Base-by-base conservation (phyloP, 2,113 vertebrate genomes). In the Proteles cristata region DNA sequence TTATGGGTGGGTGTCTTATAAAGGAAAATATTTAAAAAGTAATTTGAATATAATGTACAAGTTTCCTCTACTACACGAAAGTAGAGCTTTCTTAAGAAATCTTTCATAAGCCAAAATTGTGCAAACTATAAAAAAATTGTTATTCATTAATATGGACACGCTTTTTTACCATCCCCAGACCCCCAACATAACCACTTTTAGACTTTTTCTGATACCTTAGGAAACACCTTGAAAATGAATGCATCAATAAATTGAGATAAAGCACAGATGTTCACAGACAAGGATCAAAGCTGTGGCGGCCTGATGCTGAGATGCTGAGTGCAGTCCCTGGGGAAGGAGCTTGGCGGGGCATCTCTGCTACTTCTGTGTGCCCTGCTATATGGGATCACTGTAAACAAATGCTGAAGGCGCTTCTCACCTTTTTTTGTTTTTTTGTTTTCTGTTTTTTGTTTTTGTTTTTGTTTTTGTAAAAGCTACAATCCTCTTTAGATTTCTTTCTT, bases 11-110 rank as follows among this genome's bases (percentile, higher is more conserved):
- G 1, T 63, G 1, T 83, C 33, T 93, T 90, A n/a, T 85, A 74
- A 95, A 87, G 23, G 21, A 12, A 97, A 66, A 90, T 76, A 2
- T 43, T 66, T 33, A 45, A 73, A 85, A 95, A 82, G n/a, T 63
- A 89, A 74, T 9, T 65, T 90, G 33, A 88, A 87, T 92, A 87
- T 79, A 93, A 83, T 61, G 33, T 65, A 19, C 45, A 50, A 28
- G 16, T 31, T 79, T 79, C 76, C 4, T 28, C 28, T 45, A 33
- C 28, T 50, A 33, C 19, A 28, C 15, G 4, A 33, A 33, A 79
- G 15, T 17, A 23, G 45, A 33, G 45, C 73, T 76, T 50, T 50
- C 28, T 9, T 50, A 19, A 50, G 45, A 79, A 79, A 79, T 15
- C 17, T 50, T 79, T 79, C 28, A 19, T 79, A 50, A 50, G 16